These are phyloP conservation scores for Erebia epiphron DNA, from an alignment of 2,888 invertebrate species.

Conservation along the genomic window DNA sequence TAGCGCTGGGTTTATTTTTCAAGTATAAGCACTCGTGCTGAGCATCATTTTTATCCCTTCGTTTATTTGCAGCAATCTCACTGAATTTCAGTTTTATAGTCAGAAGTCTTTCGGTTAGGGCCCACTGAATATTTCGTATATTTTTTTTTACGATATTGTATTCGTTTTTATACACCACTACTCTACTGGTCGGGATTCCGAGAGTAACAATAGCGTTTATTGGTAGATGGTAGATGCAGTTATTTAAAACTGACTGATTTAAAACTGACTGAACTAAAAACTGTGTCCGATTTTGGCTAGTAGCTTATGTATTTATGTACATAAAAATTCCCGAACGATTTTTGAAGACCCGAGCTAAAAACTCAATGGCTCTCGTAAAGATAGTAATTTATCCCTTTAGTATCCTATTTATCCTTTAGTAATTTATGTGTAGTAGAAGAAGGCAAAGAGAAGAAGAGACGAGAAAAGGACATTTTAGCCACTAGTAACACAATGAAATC, in stretches of 20 bases:
- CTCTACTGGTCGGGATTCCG: neutral
- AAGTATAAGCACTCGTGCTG: constrained; percentile 17
- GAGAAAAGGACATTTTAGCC: too few species aligned
- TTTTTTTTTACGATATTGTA: neutral
- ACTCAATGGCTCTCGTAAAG: too few species aligned
- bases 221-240: neutral
- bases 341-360: neutral
- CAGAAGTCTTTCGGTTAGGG: neutral
- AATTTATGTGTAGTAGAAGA: too few species aligned
- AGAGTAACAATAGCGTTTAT: neutral
- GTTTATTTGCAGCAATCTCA: constrained; percentile 13
- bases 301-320: too few species aligned
- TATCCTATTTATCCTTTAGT: too few species aligned
- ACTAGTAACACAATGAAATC: too few species aligned
- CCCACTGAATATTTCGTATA: neutral
- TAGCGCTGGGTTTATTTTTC: constrained; percentile 29
- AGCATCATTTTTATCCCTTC: constrained; percentile 23
- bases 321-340: neutral
- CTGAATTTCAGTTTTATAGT: constrained; percentile 13
- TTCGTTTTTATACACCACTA: neutral
- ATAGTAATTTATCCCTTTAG: too few species aligned
- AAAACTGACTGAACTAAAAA: too few species aligned
- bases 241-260: too few species aligned
- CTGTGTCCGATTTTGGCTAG: neutral
- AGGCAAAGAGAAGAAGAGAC: too few species aligned